Percentiles rank a stretch among this genome's conserved stretches.
These are phyloP conservation scores for Podarcis cretensis DNA, from an alignment of 2,113 vertebrate genomes.

Conservation along the genomic window DNA sequence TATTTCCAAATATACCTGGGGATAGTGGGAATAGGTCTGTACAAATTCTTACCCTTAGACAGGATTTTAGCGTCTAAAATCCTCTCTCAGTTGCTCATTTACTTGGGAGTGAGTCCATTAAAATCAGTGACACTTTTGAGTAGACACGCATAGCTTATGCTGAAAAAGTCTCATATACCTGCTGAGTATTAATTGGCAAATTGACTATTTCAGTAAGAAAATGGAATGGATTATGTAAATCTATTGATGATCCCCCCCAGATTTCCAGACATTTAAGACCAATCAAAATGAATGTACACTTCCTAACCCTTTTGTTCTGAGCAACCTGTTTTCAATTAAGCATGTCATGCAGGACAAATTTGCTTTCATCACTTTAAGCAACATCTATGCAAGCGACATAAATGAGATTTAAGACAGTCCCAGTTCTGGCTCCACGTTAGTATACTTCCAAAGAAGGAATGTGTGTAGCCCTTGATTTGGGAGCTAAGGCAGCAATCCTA, in stretches of 20 bases:
- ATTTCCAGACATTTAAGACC: constrained; percentile 25
- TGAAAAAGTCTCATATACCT: background rate
- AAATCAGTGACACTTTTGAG: background rate
- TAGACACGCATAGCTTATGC: background rate
- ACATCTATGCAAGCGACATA: no score
- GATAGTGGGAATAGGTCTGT: background rate
- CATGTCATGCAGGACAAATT: constrained; percentile 63
- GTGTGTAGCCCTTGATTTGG: background rate
- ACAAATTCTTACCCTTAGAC: background rate
- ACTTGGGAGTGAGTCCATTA: background rate
- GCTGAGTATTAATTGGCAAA: background rate
- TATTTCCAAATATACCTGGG: background rate
- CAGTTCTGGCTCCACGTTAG: constrained; percentile 42
- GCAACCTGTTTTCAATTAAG: constrained; percentile 62
- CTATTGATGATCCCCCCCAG: constrained; percentile 4
- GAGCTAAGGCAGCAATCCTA: constrained; percentile 17
- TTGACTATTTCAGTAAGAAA: background rate
- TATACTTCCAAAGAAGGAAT: constrained; percentile 40
- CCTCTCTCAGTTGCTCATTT: background rate
- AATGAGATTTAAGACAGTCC: constrained; percentile 47
- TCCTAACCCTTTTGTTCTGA: constrained; percentile 54
- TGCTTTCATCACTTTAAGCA: constrained; percentile 26
- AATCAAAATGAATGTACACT: constrained; percentile 39
- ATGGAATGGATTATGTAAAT: background rate
- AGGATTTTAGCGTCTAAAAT: no score